Conservation (phyloP, 2,113 vertebrate genomes). For the Ochotona princeps region DNA sequence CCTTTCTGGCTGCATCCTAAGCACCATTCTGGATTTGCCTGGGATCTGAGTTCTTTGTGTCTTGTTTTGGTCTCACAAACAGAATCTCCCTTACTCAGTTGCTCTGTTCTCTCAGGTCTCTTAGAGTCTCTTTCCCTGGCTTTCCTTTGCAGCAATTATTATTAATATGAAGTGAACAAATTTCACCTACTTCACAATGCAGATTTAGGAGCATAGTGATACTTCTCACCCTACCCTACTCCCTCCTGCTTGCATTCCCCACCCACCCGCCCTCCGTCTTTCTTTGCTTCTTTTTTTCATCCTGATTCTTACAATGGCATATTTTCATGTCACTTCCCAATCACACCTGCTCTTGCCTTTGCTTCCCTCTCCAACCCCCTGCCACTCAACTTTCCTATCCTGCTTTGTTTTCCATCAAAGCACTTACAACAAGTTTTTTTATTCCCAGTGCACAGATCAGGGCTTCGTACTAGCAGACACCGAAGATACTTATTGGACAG, state of each 20-base stretch:
- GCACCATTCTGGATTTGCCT: conserved; percentile 36
- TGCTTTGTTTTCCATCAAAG: conserved; percentile 21
- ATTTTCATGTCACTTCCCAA: no score
- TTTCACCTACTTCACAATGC: no score
- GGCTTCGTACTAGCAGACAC: not conserved
- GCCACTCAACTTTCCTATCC: not conserved
- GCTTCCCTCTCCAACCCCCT: not conserved
- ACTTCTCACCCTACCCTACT: no score
- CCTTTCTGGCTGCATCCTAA: not conserved
- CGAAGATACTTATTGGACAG: not conserved
- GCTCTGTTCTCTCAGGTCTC: not conserved
- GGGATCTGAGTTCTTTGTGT: conserved; percentile 1
- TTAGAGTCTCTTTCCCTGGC: not conserved
- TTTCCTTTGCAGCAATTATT: no score
- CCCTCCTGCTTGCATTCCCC: no score
- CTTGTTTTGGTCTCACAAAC: conserved; percentile 20
- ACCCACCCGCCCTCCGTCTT: no score
- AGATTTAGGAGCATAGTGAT: no score
- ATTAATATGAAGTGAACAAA: no score
- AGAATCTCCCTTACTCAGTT: not conserved
- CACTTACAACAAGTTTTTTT: not conserved
- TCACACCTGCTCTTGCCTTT: not conserved
- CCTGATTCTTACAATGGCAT: no score
- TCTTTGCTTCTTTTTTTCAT: no score
- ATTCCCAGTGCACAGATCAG: not conserved